These are phyloP conservation scores for Aphelenchoides besseyi DNA, from an alignment of 1,140 invertebrate genomes.

Conservation along the genomic window DNA sequence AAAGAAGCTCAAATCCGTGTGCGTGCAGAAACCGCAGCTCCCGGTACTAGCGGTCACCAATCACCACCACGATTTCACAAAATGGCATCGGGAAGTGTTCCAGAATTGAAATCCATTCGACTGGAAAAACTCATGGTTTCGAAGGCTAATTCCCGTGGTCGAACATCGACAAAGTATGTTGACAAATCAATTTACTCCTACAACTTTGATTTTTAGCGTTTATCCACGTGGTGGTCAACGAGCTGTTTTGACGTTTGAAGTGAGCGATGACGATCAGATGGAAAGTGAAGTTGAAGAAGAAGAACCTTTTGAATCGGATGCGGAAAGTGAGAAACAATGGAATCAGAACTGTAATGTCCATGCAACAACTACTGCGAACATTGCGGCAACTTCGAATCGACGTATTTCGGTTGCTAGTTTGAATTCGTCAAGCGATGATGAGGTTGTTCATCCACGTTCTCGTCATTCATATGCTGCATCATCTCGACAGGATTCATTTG, in stretches of 20 bases:
- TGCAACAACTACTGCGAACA: background rate
- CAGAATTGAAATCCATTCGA: conserved; percentile 16
- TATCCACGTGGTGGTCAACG: conserved; percentile 28
- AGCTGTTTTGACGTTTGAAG: conserved; percentile 28
- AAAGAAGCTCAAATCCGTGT: background rate
- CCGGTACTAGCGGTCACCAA: background rate
- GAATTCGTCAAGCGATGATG: background rate
- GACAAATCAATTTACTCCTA: background rate
- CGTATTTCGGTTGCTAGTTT: background rate
- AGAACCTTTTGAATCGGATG: background rate
- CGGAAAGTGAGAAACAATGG: background rate
- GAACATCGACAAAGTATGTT: background rate
- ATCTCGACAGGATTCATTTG: conserved; percentile 8
- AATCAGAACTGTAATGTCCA: background rate
- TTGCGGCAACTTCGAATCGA: background rate
- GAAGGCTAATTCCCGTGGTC: background rate
- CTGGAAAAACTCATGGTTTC: background rate
- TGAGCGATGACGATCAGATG: background rate
- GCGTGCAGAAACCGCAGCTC: background rate
- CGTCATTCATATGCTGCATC: conserved; percentile 10
- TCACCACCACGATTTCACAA: conserved; percentile 8
- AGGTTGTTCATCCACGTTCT: background rate
- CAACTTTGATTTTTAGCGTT: conserved; percentile 22
- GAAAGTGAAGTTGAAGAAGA: background rate
- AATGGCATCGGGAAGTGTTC: background rate